Percentiles rank a stretch among this genome's conserved stretches.
These are phyloP conservation scores for Maniola hyperantus DNA, from an alignment of 2,888 invertebrate genomes.

Conservation along the genomic window DNA sequence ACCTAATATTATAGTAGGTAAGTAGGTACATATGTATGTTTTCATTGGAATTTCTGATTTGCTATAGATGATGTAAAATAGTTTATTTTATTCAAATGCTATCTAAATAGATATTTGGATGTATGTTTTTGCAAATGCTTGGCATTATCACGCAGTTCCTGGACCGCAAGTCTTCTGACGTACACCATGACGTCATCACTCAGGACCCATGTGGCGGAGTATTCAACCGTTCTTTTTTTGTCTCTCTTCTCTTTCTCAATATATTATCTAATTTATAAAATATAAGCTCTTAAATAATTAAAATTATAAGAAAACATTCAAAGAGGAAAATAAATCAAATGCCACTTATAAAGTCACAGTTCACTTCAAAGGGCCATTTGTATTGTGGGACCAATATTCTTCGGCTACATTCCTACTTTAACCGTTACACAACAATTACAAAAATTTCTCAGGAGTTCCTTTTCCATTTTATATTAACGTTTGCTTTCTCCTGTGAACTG, in stretches of 20 bases:
- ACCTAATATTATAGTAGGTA: no score
- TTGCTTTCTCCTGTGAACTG: background rate
- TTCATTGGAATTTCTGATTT: background rate
- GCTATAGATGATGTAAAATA: background rate
- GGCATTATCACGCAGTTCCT: slow-evolving; percentile 17
- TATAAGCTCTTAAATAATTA: background rate
- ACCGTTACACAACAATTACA: background rate
- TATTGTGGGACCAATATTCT: background rate
- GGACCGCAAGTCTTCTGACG: slow-evolving; percentile 27
- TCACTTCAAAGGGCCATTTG: background rate
- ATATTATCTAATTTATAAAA: background rate
- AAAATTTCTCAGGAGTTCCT: background rate
- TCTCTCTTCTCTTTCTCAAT: slow-evolving; percentile 1
- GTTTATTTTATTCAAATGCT: background rate
- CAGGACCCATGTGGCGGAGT: slow-evolving; percentile 21
- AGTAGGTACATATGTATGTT: background rate
- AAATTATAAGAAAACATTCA: background rate
- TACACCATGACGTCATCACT: slow-evolving; percentile 31
- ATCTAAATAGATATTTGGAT: background rate
- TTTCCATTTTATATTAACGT: background rate
- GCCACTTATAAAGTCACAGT: background rate
- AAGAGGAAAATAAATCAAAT: background rate
- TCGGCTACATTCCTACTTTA: background rate
- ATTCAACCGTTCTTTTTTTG: no score
- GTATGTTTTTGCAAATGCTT: background rate